Evolutionary conservation across 2,797 vertebrate genomes (phyloP), one percentile per base, ranked within the genome.

Genomic region (Sphenodon punctatus): DNA sequence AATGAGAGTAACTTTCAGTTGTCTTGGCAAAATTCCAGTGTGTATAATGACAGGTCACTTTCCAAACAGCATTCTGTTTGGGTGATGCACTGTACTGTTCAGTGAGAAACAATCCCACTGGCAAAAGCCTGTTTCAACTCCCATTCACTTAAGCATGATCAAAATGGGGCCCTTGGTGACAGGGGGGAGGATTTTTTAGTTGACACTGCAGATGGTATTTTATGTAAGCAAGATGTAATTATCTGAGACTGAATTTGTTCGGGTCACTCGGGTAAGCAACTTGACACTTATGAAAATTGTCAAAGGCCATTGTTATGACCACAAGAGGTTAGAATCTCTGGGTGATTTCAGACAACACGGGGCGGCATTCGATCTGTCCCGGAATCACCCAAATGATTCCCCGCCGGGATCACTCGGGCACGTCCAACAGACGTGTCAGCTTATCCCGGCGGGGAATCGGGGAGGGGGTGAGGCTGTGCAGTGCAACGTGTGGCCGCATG

Each of bases 161-260:
- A 67, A 59, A 25, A 67, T 15, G 66, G 55, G 64, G 81, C 76
- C 81, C 75, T 78, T 43, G 66, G 56, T 68, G 85, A 89, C 88
- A 80, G 38, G 63, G 43, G 42, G 30, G n/a, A n/a, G n/a, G n/a
- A n/a, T n/a, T n/a, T 39, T 81, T 72, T 88, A 88, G 10, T 43
- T 79, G 39, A 84, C 82, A 80, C 17, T 79, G 19, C 27, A 75
- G 59, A 75, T 71, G 32, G 36, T 78, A 79, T 80, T 82, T 84
- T 76, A 72, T 76, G 78, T 84, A 79, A 41, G 38, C 45, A 86
- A 43, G 84, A 59, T 67, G 64, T 56, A 69, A 74, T 78, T 82
- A 81, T 56, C 66, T 70, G 32, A 51, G 25, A 38, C 4, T 36
- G 9, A 36, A 76, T 80, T 58, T 68, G 42, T 80, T 82, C 64